phyloP scores from a whole-genome alignment of 2,888 invertebrate species.

The Agonopterix alstromeriana region DNA sequence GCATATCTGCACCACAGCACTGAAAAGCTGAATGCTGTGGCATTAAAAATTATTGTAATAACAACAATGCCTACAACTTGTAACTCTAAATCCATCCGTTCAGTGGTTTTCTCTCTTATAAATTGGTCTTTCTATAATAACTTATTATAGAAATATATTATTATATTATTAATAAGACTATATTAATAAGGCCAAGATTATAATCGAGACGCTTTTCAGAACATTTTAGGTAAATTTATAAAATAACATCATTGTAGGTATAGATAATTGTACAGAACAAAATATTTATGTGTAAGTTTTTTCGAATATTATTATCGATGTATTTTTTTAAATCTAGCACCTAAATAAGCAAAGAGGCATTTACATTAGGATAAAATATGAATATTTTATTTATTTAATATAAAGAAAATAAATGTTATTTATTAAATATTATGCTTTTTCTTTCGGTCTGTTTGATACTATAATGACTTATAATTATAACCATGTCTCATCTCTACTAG shows the following conservation, averaged over 20 bases:
- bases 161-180: no score
- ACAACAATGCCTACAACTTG: no score
- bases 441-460: background rate
- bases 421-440: constrained; percentile 1
- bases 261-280: constrained; percentile 16
- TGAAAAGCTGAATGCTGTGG: no score
- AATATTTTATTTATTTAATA: background rate
- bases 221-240: no score
- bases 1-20: no score
- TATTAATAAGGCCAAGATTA: no score
- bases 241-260: background rate
- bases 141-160: no score
- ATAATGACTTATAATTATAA: background rate
- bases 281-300: constrained; percentile 9
- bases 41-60: no score
- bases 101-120: no score
- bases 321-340: background rate
- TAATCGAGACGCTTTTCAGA: no score
- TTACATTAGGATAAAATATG: constrained; percentile 18
- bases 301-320: constrained; percentile 7
- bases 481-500: background rate
- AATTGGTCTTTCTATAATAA: no score
- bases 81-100: no score
- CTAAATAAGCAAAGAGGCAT: constrained; percentile 35
- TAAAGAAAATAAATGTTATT: constrained; percentile 1